A percentile compares a stretch with the other conserved stretches of the same genome.
Conservation (phyloP, 1,140 invertebrate species). For the Drosophila rhopaloa region DNA sequence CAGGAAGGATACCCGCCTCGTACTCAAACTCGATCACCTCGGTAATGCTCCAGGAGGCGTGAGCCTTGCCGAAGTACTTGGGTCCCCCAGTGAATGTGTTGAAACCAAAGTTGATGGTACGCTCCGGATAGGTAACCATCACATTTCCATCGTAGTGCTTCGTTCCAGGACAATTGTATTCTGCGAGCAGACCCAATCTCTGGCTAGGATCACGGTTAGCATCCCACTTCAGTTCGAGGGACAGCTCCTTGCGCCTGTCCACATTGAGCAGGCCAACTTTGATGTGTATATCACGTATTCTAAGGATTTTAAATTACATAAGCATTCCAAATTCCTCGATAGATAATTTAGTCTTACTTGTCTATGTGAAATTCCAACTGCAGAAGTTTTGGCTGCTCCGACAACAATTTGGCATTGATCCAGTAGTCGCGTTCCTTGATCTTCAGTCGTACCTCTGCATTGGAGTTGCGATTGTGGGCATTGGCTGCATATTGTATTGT, state of each 20-base stretch:
- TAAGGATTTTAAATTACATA: slow-evolving; percentile 54
- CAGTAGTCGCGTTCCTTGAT: slow-evolving; percentile 89
- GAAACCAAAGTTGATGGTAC: slow-evolving; percentile 88
- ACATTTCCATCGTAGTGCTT: slow-evolving; percentile 88
- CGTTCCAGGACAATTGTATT: slow-evolving; percentile 84
- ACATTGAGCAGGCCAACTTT: slow-evolving; percentile 87
- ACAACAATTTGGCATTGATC: slow-evolving; percentile 78
- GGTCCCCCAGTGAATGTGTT: slow-evolving; percentile 84
- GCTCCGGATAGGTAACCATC: slow-evolving; percentile 89
- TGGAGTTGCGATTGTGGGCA: slow-evolving; percentile 85
- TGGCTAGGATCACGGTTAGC: slow-evolving; percentile 91
- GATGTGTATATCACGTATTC: slow-evolving; percentile 90
- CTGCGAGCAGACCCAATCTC: slow-evolving; percentile 74
- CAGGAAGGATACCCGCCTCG: slow-evolving; percentile 75
- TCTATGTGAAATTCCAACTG: slow-evolving; percentile 89
- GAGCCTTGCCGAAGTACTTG: slow-evolving; percentile 85
- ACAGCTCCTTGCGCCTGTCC: slow-evolving; percentile 87
- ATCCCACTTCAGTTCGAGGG: slow-evolving; percentile 91
- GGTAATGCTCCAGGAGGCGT: slow-evolving; percentile 86
- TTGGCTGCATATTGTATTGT: slow-evolving; percentile 70
- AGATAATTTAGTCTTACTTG: slow-evolving; percentile 86
- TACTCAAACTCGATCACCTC: slow-evolving; percentile 86
- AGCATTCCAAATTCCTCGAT: fast-evolving
- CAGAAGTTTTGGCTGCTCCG: slow-evolving; percentile 65
- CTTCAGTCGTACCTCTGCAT: slow-evolving; percentile 86